phyloP scores from a whole-genome alignment of 2,113 vertebrate genomes.

The Onychorhynchus coronatus region DNA sequence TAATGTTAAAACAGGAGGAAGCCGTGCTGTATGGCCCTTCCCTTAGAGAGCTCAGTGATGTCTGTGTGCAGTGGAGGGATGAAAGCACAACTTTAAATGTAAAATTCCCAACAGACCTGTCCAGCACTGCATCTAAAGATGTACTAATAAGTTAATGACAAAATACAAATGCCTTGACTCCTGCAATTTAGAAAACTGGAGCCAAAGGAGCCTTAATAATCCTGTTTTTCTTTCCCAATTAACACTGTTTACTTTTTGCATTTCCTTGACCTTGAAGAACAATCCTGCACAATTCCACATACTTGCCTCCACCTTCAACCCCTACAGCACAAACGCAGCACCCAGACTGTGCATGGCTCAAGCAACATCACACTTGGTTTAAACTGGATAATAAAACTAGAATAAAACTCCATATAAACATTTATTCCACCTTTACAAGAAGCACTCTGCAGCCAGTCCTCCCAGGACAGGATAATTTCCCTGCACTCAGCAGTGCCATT shows the following conservation, averaged over 20 bases:
- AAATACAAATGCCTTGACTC: neutral
- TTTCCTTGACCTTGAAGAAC: slow-evolving; percentile 19
- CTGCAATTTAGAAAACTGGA: slow-evolving; percentile 36
- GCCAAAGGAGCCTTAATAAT: neutral
- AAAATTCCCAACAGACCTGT: neutral
- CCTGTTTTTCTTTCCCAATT: slow-evolving; percentile 27
- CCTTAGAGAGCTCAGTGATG: neutral
- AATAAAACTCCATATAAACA: neutral
- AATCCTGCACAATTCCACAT: neutral
- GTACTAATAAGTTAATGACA: slow-evolving; percentile 20
- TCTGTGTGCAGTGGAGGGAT: neutral
- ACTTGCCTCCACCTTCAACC: neutral
- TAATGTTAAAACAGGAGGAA: neutral
- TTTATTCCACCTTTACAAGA: neutral
- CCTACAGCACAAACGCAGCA: neutral
- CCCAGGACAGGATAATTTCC: neutral
- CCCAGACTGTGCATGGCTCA: neutral
- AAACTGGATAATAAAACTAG: neutral
- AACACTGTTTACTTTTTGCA: slow-evolving; percentile 1
- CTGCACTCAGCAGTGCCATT: neutral
- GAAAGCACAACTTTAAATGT: neutral
- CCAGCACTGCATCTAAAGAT: neutral
- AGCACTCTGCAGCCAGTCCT: neutral
- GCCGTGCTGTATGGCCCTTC: neutral
- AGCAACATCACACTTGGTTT: neutral